These are phyloP conservation scores for Craseonycteris thonglongyai DNA, from an alignment of 2,113 vertebrate species.

Conservation along the genomic window DNA sequence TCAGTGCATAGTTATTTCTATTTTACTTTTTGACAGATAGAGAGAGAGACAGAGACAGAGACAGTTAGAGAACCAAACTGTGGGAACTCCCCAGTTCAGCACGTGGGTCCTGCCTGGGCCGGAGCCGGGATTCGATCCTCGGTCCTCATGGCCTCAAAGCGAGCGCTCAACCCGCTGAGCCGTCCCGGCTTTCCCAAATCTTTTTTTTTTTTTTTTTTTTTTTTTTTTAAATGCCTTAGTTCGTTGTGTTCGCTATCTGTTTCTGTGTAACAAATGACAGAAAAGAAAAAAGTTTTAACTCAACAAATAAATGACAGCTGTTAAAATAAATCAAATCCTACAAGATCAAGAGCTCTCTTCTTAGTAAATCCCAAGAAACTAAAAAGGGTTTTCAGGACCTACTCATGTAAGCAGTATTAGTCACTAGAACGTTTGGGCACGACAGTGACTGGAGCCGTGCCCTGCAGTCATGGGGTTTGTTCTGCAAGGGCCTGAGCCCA, in stretches of 20 bases:
- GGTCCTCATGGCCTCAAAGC: no score
- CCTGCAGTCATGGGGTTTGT: constrained; percentile 21
- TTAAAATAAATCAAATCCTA: neutral
- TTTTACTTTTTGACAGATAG: no score
- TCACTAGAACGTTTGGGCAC: neutral
- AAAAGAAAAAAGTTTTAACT: neutral
- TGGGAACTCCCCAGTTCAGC: no score
- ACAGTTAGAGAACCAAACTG: no score
- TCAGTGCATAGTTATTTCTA: no score
- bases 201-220: no score
- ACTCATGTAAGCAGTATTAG: neutral
- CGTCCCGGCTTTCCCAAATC: no score
- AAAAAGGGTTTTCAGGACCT: neutral
- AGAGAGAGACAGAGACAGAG: no score
- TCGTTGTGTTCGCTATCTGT: neutral
- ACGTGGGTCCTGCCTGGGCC: no score
- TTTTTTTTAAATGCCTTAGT: no score
- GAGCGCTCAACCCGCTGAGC: no score
- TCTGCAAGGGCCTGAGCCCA: neutral
- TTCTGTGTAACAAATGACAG: neutral
- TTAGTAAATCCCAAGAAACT: neutral
- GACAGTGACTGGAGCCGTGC: neutral
- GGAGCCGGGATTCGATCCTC: no score
- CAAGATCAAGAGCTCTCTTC: neutral
- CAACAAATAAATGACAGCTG: neutral